Conservation (phyloP, 2,797 vertebrate genomes). For the Pagetopsis macropterus region DNA sequence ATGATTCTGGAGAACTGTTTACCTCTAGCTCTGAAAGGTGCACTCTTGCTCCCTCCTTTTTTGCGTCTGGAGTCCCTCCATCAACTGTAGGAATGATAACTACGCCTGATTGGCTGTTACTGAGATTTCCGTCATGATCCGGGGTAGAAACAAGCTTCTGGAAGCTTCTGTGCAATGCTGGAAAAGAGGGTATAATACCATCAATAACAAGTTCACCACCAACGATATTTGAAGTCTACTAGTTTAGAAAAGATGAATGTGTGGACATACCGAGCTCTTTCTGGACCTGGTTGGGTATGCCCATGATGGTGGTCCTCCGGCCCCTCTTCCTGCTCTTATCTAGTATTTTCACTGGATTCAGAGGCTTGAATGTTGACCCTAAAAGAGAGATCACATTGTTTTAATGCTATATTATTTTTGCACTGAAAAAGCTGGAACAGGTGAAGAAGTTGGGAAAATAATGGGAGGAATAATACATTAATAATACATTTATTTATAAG, state of each 20-base stretch:
- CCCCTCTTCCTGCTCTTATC: conserved; percentile 84
- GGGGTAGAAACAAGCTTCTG: conserved; percentile 64
- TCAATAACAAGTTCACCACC: conserved; percentile 17
- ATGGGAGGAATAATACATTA: background rate
- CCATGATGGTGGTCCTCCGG: conserved; percentile 95
- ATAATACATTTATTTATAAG: too few species aligned
- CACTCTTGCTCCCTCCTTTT: conserved; percentile 83
- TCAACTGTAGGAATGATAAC: conserved; percentile 87
- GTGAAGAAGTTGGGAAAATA: conserved; percentile 6
- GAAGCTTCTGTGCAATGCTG: conserved; percentile 79
- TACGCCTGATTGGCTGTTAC: conserved; percentile 59
- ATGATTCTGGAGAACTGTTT: conserved; percentile 9
- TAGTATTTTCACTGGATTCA: conserved; percentile 78
- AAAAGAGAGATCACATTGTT: conserved; percentile 3
- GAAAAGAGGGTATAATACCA: conserved; percentile 13
- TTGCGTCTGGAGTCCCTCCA: conserved; percentile 75
- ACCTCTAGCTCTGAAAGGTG: conserved; percentile 89
- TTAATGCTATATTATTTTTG: background rate
- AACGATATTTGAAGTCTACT: background rate
- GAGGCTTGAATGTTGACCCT: conserved; percentile 87
- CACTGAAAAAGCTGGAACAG: background rate
- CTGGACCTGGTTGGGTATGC: conserved; percentile 95
- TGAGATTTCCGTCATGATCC: conserved; percentile 40
- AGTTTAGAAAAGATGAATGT: background rate
- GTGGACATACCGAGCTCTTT: conserved; percentile 90